These are phyloP conservation scores for Nasua narica DNA, from an alignment of 2,797 vertebrate species.

Conservation along the genomic window DNA sequence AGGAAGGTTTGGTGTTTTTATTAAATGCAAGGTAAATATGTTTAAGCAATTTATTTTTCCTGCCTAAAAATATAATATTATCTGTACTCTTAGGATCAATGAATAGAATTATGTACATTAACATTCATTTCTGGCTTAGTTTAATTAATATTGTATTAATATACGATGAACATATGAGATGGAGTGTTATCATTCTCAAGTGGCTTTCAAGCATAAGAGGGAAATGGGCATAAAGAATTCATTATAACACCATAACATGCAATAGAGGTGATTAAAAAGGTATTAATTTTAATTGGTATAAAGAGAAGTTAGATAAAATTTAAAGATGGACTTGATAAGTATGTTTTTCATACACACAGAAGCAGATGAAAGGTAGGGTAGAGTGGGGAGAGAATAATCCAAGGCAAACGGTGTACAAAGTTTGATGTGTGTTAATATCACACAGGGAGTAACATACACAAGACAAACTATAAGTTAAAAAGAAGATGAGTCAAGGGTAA, in stretches of 20 bases:
- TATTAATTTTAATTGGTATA: background rate
- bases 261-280: background rate
- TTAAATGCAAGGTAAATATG: background rate
- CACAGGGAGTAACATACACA: background rate
- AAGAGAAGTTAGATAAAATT: background rate
- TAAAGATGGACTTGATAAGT: background rate
- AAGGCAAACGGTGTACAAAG: background rate
- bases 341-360: background rate
- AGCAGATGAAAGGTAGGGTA: background rate
- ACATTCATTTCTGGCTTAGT: background rate
- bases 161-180: background rate
- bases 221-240: background rate
- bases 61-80: background rate
- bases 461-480: background rate
- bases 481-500: background rate
- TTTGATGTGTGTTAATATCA: background rate
- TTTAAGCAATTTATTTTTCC: background rate
- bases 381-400: background rate
- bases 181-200: background rate
- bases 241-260: background rate
- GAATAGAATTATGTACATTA: background rate
- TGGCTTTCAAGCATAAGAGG: background rate
- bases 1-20: background rate
- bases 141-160: background rate
- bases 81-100: background rate